phyloP scores from a whole-genome alignment of 2,888 invertebrate genomes.

The Apoda limacodes region DNA sequence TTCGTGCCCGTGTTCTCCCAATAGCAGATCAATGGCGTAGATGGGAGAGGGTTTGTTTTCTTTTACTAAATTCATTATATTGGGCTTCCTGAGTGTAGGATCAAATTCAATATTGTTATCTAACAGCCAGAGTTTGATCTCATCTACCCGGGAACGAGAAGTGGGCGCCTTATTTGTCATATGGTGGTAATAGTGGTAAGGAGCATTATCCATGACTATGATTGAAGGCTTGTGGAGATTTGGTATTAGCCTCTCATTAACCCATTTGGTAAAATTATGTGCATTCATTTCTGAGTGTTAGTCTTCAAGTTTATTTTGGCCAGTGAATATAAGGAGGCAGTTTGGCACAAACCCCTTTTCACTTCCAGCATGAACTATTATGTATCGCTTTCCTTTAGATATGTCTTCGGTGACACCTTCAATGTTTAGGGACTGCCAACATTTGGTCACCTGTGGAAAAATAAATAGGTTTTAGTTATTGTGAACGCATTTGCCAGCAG shows the following conservation, averaged over 20 bases:
- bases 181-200: too few species aligned
- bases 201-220: not conserved
- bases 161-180: too few species aligned
- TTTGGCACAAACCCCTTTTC: slow-evolving; percentile 22
- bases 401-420: slow-evolving; percentile 12
- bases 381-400: slow-evolving; percentile 18
- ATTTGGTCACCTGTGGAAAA: too few species aligned
- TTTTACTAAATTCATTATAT: slow-evolving; percentile 16
- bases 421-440: too few species aligned
- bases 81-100: slow-evolving; percentile 14
- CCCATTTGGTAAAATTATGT: slow-evolving; percentile 7
- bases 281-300: slow-evolving; percentile 22
- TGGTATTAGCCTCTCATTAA: not conserved
- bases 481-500: too few species aligned
- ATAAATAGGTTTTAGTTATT: too few species aligned
- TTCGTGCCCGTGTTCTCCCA: too few species aligned
- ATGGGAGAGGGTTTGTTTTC: slow-evolving; percentile 10
- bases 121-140: slow-evolving; percentile 17
- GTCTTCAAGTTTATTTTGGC: slow-evolving; percentile 18
- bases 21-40: not conserved
- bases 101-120: slow-evolving; percentile 19
- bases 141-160: slow-evolving; percentile 3
- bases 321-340: slow-evolving; percentile 18
- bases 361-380: slow-evolving; percentile 20
- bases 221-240: not conserved